phyloP scores from a whole-genome alignment of 2,888 invertebrate genomes.

The Lissocephala sabroskyi region DNA sequence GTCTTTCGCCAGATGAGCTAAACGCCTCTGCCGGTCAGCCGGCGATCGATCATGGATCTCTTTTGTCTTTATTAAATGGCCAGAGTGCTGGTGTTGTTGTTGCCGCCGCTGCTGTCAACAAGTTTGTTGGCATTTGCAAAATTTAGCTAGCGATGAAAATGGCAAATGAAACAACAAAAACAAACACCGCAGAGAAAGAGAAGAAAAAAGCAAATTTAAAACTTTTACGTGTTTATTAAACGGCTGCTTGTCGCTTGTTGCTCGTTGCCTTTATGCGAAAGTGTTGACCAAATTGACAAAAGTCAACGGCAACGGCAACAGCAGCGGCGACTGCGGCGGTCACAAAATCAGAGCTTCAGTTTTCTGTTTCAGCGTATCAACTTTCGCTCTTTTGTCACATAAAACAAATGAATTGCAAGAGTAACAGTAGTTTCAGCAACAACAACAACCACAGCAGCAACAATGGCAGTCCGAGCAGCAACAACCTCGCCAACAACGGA shows the following conservation, averaged over 20 bases:
- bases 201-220: background rate
- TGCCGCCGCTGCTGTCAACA: too few relatives aligned
- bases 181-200: too few relatives aligned
- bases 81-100: background rate
- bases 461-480: conserved; percentile 1
- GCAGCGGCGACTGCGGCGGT: background rate
- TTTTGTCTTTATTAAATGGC: background rate
- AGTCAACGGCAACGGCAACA: background rate
- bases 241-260: background rate
- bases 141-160: too few relatives aligned
- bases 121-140: too few relatives aligned
- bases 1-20: conserved; percentile 18
- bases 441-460: conserved; percentile 9
- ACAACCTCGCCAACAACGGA: background rate
- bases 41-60: conserved; percentile 23
- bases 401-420: conserved; percentile 2
- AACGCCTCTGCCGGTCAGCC: conserved; percentile 10
- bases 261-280: conserved; percentile 36
- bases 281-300: conserved; percentile 39
- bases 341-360: background rate
- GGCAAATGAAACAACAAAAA: too few relatives aligned
- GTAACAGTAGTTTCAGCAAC: too few relatives aligned
- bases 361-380: conserved; percentile 13
- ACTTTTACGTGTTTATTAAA: conserved; percentile 14
- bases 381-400: conserved; percentile 37